Base-by-base conservation (phyloP, 2,888 invertebrate species). In the Ormyrus pomaceus region DNA sequence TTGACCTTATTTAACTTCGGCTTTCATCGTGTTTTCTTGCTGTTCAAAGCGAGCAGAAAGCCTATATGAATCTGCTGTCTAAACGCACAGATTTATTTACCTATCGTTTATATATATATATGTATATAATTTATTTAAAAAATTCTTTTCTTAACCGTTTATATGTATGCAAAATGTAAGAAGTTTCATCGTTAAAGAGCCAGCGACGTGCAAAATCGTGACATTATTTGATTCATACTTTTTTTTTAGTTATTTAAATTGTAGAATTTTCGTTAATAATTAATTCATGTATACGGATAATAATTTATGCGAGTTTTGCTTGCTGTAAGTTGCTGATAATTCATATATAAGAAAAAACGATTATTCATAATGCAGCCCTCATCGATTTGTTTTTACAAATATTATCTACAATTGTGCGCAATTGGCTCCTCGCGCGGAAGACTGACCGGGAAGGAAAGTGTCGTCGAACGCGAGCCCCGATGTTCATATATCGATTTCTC, bases 371-470 rank as follows among this genome's bases (percentile, higher is more conserved):
- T 13, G 48, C 56, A 69, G 56, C 69, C 56, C 46, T 55, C 51
- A n/a, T 48, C 50, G 34, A 34, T 34, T 34, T 34, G 34, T 34
- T 34, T 34, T 64, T 66, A 56, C 11, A 71, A 76, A 56, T 56
- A 61, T 75, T 74, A 74, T 62, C 69, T 82, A 79, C 51, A 73
- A 34, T 82, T 79, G 82, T 82, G 79, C 81, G 76, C 64, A 77
- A 77, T 69, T 68, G 51, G 51, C 65, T 74, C 9, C 79, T 79
- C 70, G 75, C 76, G 68, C 70, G 79, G 72, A 76, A 79, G 72
- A 76, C 81, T 74, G 78, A 81, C 81, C 68, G 79, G 79, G 72
- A 81, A 82, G 73, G 78, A 79, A 81, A 79, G 65, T 82, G 68
- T 82, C 77, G 55, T 74, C 55, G 68, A 82, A 79, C 61, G 69